phyloP scores from a whole-genome alignment of 2,113 vertebrate genomes.

The Percina caprodes region DNA sequence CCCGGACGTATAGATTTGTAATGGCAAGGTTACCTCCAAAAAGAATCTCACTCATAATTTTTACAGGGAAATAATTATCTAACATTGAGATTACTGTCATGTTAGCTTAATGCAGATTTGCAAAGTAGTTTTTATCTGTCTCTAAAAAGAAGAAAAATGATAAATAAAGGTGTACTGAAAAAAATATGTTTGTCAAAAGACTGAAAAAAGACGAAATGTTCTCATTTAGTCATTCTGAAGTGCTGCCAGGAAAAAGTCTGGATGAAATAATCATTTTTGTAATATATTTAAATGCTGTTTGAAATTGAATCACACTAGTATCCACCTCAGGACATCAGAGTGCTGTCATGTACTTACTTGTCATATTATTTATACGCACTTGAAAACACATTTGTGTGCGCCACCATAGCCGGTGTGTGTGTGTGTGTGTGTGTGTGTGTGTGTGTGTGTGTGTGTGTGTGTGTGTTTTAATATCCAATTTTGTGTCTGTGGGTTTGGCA shows the following conservation, averaged over 20 bases:
- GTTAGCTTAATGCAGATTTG: constrained; percentile 35
- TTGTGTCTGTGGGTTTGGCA: constrained; percentile 20
- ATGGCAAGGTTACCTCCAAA: constrained; percentile 26
- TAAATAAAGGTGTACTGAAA: constrained; percentile 33
- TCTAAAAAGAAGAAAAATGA: constrained; percentile 10
- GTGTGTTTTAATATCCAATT: constrained; percentile 13
- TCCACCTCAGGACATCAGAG: constrained; percentile 67
- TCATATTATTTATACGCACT: constrained; percentile 68
- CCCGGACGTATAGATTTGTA: constrained; percentile 9
- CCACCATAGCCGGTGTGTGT: neutral
- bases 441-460: neutral
- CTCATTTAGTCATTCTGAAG: constrained; percentile 70
- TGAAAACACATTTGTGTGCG: constrained; percentile 29
- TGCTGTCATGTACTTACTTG: constrained; percentile 63
- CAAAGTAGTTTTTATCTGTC: constrained; percentile 43
- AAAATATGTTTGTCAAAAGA: constrained; percentile 48
- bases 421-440: constrained; percentile 6
- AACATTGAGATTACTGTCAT: constrained; percentile 40
- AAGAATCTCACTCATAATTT: constrained; percentile 9
- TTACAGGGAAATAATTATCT: neutral
- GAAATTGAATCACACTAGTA: constrained; percentile 72
- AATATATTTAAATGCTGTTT: constrained; percentile 70
- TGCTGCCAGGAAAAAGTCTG: constrained; percentile 53
- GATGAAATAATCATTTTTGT: constrained; percentile 68
- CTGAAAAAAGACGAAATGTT: constrained; percentile 59